These are phyloP conservation scores for Eremobia ochroleuca DNA, from an alignment of 2,888 invertebrate species.

Conservation along the genomic window DNA sequence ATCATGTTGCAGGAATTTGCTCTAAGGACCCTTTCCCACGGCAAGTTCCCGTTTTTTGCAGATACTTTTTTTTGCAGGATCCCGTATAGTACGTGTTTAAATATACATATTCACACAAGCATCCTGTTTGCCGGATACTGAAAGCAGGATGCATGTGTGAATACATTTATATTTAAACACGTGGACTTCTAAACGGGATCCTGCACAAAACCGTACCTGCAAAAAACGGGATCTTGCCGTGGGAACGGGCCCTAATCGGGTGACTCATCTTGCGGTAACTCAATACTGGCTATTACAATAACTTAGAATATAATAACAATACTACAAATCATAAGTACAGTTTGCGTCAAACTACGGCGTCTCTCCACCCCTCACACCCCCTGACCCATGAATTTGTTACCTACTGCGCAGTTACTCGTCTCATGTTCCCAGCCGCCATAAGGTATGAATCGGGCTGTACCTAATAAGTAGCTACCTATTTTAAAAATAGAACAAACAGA, in stretches of 20 bases:
- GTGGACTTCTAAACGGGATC: too few relatives aligned
- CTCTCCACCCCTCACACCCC: neutral
- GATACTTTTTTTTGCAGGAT: too few relatives aligned
- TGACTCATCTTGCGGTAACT: slow-evolving; percentile 30
- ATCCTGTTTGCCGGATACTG: too few relatives aligned
- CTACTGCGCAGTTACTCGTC: neutral
- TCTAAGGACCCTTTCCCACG: too few relatives aligned
- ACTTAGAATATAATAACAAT: neutral
- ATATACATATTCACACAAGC: too few relatives aligned
- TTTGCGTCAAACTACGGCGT: neutral
- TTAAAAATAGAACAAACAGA: slow-evolving; percentile 28
- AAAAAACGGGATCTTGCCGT: too few relatives aligned
- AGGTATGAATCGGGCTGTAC: neutral
- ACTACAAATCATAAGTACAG: neutral
- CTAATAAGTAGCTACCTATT: neutral
- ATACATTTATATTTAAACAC: too few relatives aligned
- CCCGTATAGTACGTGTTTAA: too few relatives aligned
- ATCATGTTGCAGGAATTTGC: slow-evolving; percentile 25
- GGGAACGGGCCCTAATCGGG: too few relatives aligned
- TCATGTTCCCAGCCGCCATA: neutral
- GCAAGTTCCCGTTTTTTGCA: too few relatives aligned
- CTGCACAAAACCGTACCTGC: too few relatives aligned
- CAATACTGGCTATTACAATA: slow-evolving; percentile 4
- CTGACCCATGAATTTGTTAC: neutral
- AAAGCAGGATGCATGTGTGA: too few relatives aligned